Base-by-base conservation (phyloP, 2,888 invertebrate species). In the Dromius quadrimaculatus region DNA sequence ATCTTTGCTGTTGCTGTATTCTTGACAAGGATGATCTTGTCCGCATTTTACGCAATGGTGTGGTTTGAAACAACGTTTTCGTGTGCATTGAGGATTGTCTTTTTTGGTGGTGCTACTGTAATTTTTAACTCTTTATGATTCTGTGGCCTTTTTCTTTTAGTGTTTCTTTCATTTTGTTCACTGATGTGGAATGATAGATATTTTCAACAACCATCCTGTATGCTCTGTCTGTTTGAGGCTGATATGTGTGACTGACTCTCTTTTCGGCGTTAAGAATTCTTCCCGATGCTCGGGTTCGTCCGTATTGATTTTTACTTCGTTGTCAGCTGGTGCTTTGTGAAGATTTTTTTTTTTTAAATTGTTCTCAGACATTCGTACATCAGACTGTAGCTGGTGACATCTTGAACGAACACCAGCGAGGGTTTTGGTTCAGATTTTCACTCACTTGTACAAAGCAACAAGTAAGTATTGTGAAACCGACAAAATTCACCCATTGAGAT, bases 21-120 rank as follows among this genome's bases (percentile, higher is more conserved):
- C 28, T n/a, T n/a, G n/a, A n/a, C n/a, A 6, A 32, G 5, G 8
- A 9, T 32, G 8, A n/a, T n/a, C n/a, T n/a, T n/a, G n/a, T n/a
- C n/a, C 73, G 28, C 73, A 74, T 61, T 72, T 74, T 1, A 73
- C 73, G 28, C 73, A 74, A 28, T 47, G 34, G 1, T 57, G 50
- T 11, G 22, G 20, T 38, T 47, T 71, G 9, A 15, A 28, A 20
- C 74, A 75, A 34, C 71, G 73, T 9, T 45, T 73, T 71, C 71
- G 71, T 11, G 50, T 71, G 32, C 75, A 75, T 62, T 74, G 74
- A 1, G 63, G 66, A n/a, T 73, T 72, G 11, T 59, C 38, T 15
- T 54, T 15, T 2, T 74, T 72, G n/a, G n/a, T 8, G 74, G 32
- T 71, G 74, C 73, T 9, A 72, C 28, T 3, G 36, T 28, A 0